Evolutionary conservation across 2,888 invertebrate species (phyloP).

Genomic region (Bhutanitis thaidina): DNA sequence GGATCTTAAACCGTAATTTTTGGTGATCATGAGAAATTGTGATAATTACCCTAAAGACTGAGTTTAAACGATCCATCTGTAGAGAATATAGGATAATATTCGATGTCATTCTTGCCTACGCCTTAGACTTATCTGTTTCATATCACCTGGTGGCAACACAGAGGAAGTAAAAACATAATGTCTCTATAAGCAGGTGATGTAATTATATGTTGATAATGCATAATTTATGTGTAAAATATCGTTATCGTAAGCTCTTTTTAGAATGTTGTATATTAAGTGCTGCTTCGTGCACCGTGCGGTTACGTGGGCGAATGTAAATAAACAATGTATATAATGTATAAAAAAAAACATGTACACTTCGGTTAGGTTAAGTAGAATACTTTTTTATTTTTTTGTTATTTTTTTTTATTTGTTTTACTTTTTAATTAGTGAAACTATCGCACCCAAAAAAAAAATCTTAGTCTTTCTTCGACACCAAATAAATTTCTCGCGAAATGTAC

Average conservation of each 20-base stretch:
- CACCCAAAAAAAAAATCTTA: constrained; percentile 47
- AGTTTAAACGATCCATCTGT: no score
- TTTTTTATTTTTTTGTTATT: constrained; percentile 51
- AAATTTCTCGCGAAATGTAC: constrained; percentile 38
- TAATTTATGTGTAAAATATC: constrained; percentile 23
- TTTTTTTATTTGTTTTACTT: constrained; percentile 40
- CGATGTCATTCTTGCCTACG: constrained; percentile 4
- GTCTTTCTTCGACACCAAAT: constrained; percentile 53
- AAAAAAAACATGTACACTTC: constrained; percentile 28
- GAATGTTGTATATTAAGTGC: constrained; percentile 34
- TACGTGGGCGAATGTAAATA: constrained; percentile 39
- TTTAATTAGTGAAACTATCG: constrained; percentile 24
- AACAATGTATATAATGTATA: constrained; percentile 56
- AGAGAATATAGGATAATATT: no score
- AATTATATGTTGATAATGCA: constrained; percentile 4
- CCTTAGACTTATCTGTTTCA: constrained; percentile 1
- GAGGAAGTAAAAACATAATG: not conserved
- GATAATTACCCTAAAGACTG: no score
- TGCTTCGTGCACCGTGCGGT: no score
- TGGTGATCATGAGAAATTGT: no score
- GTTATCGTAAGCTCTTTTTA: constrained; percentile 22
- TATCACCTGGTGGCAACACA: no score
- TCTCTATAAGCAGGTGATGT: not conserved
- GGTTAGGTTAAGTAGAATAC: constrained; percentile 41
- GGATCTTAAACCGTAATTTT: no score